phyloP scores from a whole-genome alignment of 53 echinoderm and acorn worm species.

The Paelopatides confundens region DNA sequence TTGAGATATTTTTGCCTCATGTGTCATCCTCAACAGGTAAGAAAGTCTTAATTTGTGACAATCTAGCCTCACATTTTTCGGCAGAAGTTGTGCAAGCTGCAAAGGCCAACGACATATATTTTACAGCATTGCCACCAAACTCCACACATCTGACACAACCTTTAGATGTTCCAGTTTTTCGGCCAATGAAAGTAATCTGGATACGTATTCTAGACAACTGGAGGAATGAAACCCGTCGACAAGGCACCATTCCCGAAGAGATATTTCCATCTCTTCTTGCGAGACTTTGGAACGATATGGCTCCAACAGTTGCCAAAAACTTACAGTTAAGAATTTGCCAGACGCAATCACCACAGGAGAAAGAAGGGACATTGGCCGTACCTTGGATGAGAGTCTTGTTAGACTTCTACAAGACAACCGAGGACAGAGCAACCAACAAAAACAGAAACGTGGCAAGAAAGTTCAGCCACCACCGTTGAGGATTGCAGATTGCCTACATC shows the following conservation, averaged over 20 bases:
- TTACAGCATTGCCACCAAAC: slow-evolving; percentile 11
- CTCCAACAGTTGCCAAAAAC: not conserved
- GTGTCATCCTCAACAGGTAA: not conserved
- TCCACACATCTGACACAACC: slow-evolving; percentile 27
- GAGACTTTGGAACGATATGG: not conserved
- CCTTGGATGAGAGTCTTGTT: not conserved
- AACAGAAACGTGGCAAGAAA: too few species aligned
- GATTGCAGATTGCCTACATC: not conserved
- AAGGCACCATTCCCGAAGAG: slow-evolving; percentile 24
- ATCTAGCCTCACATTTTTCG: slow-evolving; percentile 24
- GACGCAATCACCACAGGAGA: not conserved
- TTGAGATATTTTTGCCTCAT: slow-evolving; percentile 13
- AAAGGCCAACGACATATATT: not conserved
- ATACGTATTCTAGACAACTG: not conserved
- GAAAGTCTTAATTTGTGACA: slow-evolving; percentile 27
- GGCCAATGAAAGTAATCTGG: slow-evolving; percentile 9
- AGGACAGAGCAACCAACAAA: not conserved
- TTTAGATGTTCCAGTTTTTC: slow-evolving; percentile 21
- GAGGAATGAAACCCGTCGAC: too few species aligned
- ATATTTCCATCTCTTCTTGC: not conserved
- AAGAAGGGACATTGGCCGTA: not conserved
- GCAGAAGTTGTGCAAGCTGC: not conserved
- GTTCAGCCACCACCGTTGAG: not conserved
- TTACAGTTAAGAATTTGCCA: not conserved
- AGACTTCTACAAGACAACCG: not conserved